A percentile compares a stretch with the other conserved stretches of the same genome.
phyloP scores from a whole-genome alignment of 2,113 vertebrate genomes.

The Zapus hudsonius region DNA sequence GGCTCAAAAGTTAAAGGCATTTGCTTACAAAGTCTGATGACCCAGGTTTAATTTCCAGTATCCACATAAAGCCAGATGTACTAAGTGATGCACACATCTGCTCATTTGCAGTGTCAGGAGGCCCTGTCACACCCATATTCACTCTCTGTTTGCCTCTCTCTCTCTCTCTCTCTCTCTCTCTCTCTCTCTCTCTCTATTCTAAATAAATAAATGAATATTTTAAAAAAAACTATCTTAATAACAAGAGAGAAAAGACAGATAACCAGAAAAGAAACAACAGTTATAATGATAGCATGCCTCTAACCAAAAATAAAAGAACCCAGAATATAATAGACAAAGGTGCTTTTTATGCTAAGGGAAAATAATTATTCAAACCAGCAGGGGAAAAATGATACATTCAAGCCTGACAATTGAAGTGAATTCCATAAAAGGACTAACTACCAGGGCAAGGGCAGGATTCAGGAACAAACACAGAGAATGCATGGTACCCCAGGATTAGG shows the following conservation, averaged over 20 bases:
- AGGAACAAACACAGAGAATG: not conserved
- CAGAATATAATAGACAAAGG: not conserved
- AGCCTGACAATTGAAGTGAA: not conserved
- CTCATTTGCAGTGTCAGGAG: too few relatives aligned
- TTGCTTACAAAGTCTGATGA: too few relatives aligned
- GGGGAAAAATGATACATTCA: not conserved
- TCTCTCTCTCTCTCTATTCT: too few relatives aligned
- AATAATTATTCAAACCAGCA: not conserved
- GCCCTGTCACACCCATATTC: too few relatives aligned
- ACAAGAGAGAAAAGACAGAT: conserved; percentile 31
- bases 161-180: too few relatives aligned
- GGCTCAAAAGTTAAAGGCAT: too few relatives aligned
- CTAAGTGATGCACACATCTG: too few relatives aligned
- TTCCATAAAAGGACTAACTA: not conserved
- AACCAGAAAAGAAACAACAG: not conserved
- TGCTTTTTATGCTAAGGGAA: not conserved
- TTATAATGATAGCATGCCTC: not conserved
- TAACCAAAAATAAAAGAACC: not conserved
- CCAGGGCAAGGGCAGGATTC: not conserved
- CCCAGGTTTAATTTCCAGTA: too few relatives aligned
- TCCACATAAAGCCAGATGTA: too few relatives aligned
- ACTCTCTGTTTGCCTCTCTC: too few relatives aligned
- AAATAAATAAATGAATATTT: too few relatives aligned
- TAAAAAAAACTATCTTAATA: not conserved
- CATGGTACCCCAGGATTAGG: not conserved